phyloP scores from a whole-genome alignment of 2,113 vertebrate species.

The Turdus rufiventris region DNA sequence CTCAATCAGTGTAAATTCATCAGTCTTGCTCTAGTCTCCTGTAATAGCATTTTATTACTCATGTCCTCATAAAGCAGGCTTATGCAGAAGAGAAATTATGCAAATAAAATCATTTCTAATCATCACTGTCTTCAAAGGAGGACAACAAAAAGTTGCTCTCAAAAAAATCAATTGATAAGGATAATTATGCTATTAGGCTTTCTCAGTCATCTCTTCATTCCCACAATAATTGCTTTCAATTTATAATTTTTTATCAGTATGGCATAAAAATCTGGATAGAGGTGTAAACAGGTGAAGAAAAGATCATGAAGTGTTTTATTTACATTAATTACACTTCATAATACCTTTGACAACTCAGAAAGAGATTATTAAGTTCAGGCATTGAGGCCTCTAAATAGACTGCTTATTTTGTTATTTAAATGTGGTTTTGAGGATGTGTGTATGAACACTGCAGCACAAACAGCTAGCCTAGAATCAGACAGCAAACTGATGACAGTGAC shows the following conservation, averaged over 20 bases:
- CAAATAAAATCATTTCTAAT: conserved; percentile 28
- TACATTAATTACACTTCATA: conserved; percentile 10
- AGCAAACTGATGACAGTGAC: not conserved
- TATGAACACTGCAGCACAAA: not conserved
- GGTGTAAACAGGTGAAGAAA: conserved; percentile 28
- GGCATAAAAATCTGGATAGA: not conserved
- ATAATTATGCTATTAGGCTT: conserved; percentile 27
- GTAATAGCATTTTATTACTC: not conserved
- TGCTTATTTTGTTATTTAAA: conserved; percentile 31
- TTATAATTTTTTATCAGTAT: not conserved
- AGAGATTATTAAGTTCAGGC: not conserved
- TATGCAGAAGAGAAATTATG: conserved; percentile 10
- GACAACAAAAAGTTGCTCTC: conserved; percentile 8
- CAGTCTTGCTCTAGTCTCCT: not conserved
- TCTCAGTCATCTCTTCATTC: conserved; percentile 3
- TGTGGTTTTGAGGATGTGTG: not conserved
- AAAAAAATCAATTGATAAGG: conserved; percentile 33
- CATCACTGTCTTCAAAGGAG: conserved; percentile 1
- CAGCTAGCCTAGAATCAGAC: not conserved
- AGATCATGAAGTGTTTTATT: not conserved
- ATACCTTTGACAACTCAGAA: not conserved
- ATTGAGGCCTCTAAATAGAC: not conserved
- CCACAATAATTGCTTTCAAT: not conserved
- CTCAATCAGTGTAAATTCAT: not conserved
- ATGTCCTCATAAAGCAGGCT: conserved; percentile 52